Percentiles rank a stretch among this genome's conserved stretches.
Evolutionary conservation across 2,797 vertebrate species (phyloP).

Genomic region (Anomalospiza imberbis): DNA sequence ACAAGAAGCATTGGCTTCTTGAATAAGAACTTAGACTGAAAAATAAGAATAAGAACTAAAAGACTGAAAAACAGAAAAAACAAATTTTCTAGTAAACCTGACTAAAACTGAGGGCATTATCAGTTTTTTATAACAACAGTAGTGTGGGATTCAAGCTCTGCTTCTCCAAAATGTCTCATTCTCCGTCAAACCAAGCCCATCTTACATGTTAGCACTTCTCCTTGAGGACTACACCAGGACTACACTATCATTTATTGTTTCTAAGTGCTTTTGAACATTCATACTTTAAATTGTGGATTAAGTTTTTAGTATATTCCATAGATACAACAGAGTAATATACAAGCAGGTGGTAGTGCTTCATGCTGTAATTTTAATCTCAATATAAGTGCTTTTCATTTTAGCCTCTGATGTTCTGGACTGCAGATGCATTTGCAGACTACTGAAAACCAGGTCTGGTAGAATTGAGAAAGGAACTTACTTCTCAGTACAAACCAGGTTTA

Average conservation of each 20-base stretch:
- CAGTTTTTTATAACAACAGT: neutral
- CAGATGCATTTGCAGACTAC: neutral
- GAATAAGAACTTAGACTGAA: neutral
- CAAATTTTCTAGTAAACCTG: neutral
- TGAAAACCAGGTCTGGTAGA: neutral
- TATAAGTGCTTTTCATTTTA: neutral
- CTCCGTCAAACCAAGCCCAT: neutral
- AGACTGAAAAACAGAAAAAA: neutral
- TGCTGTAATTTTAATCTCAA: neutral
- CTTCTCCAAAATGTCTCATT: neutral
- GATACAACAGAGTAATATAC: neutral
- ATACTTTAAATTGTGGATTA: neutral
- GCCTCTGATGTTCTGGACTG: neutral
- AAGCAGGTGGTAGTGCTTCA: neutral
- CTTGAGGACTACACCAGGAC: neutral
- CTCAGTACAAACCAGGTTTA: neutral
- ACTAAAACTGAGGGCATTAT: neutral
- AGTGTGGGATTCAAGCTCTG: neutral
- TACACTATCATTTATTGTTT: neutral
- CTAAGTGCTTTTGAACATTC: neutral
- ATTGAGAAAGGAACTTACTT: neutral
- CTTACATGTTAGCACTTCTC: neutral
- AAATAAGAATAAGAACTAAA: neutral
- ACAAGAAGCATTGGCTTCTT: neutral
- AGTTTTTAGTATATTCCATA: neutral